A percentile compares a stretch with the other conserved stretches of the same genome.
Conservation (phyloP, 2,888 invertebrate species). For the Phymatocera aterrima region DNA sequence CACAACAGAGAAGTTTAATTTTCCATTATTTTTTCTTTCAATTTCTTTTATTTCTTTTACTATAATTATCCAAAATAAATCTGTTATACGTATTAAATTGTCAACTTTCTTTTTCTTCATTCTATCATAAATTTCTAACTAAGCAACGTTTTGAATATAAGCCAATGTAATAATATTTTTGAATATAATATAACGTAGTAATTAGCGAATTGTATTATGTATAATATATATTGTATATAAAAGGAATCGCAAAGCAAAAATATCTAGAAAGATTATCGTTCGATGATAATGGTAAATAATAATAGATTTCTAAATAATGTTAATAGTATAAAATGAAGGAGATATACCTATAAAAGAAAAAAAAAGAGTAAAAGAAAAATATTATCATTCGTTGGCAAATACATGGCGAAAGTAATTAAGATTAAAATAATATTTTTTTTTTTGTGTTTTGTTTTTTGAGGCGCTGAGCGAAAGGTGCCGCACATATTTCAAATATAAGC, state of each 20-base stretch:
- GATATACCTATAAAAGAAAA: slow-evolving; percentile 53
- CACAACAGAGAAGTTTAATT: slow-evolving; percentile 49
- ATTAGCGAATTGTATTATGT: no score
- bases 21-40: neutral
- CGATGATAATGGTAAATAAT: slow-evolving; percentile 63
- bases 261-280: slow-evolving; percentile 72
- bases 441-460: slow-evolving; percentile 67
- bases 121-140: slow-evolving; percentile 35
- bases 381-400: slow-evolving; percentile 73
- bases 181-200: slow-evolving; percentile 28
- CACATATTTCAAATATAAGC: slow-evolving; percentile 42
- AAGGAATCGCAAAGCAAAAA: slow-evolving; percentile 55
- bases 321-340: slow-evolving; percentile 66
- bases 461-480: slow-evolving; percentile 68
- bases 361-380: slow-evolving; percentile 59
- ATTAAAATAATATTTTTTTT: slow-evolving; percentile 66
- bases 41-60: neutral
- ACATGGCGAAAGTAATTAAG: slow-evolving; percentile 72
- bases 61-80: slow-evolving; percentile 33
- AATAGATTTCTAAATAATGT: slow-evolving; percentile 70
- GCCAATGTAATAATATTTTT: slow-evolving; percentile 5
- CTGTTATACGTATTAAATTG: slow-evolving; percentile 6
- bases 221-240: neutral
- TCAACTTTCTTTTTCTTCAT: slow-evolving; percentile 3
- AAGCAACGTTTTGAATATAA: slow-evolving; percentile 30